Base-by-base conservation (phyloP, 2,797 vertebrate species). In the Xiphophorus birchmanni region DNA sequence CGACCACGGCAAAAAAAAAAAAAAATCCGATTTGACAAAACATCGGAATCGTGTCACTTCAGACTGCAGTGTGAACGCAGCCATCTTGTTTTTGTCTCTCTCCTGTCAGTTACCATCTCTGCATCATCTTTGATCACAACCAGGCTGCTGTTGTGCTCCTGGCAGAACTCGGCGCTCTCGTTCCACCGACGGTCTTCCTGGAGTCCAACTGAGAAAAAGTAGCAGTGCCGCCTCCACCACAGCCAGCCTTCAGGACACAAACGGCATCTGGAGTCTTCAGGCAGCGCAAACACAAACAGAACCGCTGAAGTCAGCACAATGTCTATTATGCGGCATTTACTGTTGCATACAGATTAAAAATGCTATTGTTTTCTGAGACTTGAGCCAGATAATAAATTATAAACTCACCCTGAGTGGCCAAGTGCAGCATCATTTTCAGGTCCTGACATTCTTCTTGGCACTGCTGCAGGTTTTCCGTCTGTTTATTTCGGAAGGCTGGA, bases 151-250 rank as follows among this genome's bases (percentile, higher is more conserved):
- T 79, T 80, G 80, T 81, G 84, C 0, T 29, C 60, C 67, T 0
- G 56, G 78, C 91, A 91, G 81, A 90, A 91, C 76, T 81, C 40
- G 0, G 56, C 44, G 9, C 90, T 90, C 79, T 83, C 37, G 0
- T 69, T 80, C 90, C 91, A 92, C 65, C 0, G 74, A 0, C 56
- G 84, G 0, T 87, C 26, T 0, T 90, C 81, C 77, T 84, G 48
- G 26, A 67, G 74, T 1, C 80, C 84, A 0, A 77, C 37, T 0
- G 91, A 89, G 26, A 92, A 91, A 72, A 87, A 91, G 82, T 89
- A 91, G 84, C 89, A 90, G 42, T 60, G 84, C 15, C 21, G 3
- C 6, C 60, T 84, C 91, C 91, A 82, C 89, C 87, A 90, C 3
- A 78, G 10, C 91, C 91, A 92, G 48, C 44, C 35, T 0, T 12